Percentiles rank a stretch among this genome's conserved stretches.
Evolutionary conservation across 2,797 vertebrate species (phyloP).

Genomic region (Chiropotes sagulatus): DNA sequence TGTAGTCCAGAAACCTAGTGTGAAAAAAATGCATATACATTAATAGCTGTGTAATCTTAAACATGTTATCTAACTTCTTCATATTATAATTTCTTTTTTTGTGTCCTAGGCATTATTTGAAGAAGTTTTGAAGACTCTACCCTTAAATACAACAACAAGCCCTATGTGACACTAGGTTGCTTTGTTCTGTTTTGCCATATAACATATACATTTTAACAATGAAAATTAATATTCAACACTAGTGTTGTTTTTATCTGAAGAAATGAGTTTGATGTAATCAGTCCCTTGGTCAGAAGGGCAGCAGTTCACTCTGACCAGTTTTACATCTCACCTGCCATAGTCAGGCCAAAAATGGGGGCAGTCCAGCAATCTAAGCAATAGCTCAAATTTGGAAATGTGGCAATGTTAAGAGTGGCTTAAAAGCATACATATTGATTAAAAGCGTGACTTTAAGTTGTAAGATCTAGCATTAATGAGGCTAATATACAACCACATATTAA

Average conservation of each 20-base stretch:
- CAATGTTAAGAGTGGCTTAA: conserved; percentile 56
- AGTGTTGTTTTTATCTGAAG: neutral
- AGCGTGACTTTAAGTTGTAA: conserved; percentile 73
- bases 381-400: conserved; percentile 46
- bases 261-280: neutral
- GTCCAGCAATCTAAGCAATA: neutral
- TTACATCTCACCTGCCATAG: rapidly evolving
- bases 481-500: conserved; percentile 79
- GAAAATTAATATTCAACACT: conserved; percentile 15
- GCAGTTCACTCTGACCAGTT: neutral
- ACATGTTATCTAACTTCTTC: neutral
- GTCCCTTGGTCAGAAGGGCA: neutral
- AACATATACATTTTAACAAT: neutral
- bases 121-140: neutral
- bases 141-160: neutral
- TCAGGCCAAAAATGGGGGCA: neutral
- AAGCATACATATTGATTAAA: conserved; percentile 75
- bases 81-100: neutral
- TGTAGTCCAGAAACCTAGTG: neutral
- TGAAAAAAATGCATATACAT: neutral
- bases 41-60: neutral
- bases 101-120: neutral
- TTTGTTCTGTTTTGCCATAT: neutral
- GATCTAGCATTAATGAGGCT: conserved; percentile 77
- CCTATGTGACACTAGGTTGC: neutral